Evolutionary conservation across 2,797 vertebrate species (phyloP).

Genomic region (Enteromius paludinosus): DNA sequence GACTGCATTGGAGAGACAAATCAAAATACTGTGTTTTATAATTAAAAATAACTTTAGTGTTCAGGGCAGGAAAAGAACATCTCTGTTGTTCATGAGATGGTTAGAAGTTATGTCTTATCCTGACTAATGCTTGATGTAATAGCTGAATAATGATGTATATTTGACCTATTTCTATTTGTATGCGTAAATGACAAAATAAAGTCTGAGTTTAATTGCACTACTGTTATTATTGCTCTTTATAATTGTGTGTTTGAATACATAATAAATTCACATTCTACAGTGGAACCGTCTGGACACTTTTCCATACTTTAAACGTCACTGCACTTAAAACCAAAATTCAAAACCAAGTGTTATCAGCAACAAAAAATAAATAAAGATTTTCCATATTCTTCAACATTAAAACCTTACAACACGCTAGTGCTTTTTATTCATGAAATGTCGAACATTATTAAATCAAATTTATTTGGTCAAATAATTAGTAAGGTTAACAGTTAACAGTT

Average conservation of each 20-base stretch:
- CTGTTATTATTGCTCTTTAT: background rate
- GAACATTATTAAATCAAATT: background rate
- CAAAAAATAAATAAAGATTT: no score
- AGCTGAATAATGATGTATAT: background rate
- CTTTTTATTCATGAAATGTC: background rate
- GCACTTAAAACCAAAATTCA: background rate
- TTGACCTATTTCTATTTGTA: slow-evolving; percentile 3
- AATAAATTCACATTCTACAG: background rate
- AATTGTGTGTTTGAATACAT: background rate
- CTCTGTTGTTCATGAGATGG: background rate
- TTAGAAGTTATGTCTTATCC: background rate
- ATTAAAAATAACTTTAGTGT: background rate
- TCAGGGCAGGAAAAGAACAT: background rate
- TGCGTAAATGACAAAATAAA: slow-evolving; percentile 46
- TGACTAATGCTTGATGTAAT: background rate
- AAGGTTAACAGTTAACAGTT: background rate
- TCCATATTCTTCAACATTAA: background rate
- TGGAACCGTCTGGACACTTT: background rate
- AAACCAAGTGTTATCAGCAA: background rate
- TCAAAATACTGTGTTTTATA: slow-evolving; percentile 3
- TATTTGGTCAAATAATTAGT: background rate
- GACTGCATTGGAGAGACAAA: background rate
- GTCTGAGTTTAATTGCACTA: slow-evolving; percentile 1
- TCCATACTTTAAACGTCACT: background rate
- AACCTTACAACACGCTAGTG: background rate